Conservation (phyloP, 2,797 vertebrate genomes). For the Arnoldichthys spilopterus region DNA sequence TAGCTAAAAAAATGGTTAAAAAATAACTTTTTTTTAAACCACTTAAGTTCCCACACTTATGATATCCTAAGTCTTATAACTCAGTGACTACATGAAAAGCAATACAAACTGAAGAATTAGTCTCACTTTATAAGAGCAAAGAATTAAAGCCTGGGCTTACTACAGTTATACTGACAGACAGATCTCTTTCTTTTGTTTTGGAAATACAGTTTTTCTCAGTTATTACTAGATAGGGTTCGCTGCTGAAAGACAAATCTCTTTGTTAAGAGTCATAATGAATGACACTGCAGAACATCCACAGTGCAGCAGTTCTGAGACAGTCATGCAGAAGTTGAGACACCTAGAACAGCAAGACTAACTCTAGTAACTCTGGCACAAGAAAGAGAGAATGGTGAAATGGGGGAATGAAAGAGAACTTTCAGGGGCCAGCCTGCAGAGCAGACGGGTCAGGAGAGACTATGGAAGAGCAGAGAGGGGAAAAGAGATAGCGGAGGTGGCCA, state of each 20-base stretch:
- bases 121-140: not conserved
- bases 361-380: not conserved
- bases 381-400: not conserved
- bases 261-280: not conserved
- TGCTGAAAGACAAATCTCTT: not conserved
- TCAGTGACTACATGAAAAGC: too few species aligned
- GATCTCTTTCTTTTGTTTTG: too few species aligned
- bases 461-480: conserved; percentile 3
- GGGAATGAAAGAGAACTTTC: conserved; percentile 5
- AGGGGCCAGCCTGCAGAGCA: conserved; percentile 10
- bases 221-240: not conserved
- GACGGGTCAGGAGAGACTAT: conserved; percentile 28
- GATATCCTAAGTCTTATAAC: too few species aligned
- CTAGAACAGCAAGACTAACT: not conserved
- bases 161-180: not conserved
- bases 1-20: not conserved
- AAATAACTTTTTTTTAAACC: too few species aligned
- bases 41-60: too few species aligned
- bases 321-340: not conserved
- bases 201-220: not conserved
- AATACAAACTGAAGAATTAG: not conserved
- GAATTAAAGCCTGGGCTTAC: not conserved
- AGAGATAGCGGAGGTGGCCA: conserved; percentile 37
- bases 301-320: not conserved
- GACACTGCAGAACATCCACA: not conserved